Evolutionary conservation across 2,113 vertebrate species (phyloP), one percentile per base, ranked within the genome.

Genomic region (Rattus rattus): DNA sequence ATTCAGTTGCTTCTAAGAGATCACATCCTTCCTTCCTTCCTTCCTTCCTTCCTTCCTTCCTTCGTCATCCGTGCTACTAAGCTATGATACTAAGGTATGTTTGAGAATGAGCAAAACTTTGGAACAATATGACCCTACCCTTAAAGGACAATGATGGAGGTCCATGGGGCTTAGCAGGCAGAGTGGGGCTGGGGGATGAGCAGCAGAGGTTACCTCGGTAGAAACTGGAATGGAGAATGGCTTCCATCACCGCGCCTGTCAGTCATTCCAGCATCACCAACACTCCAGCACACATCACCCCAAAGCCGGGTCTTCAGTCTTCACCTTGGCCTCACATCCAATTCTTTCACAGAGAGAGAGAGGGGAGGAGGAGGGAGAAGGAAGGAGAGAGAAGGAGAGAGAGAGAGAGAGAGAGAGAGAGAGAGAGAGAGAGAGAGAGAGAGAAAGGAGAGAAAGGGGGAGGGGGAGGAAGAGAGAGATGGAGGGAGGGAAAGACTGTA

Each of bases 1-100:
- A 86, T 67, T n/a, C 33, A 72, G 12, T 77, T 56, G 85, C 30
- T 84, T 75, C 91, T 43, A 87, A 92, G 80, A 92, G 36, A 79
- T 22, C 19, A 36, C 72, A 13, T 33, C 36, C 30, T 33, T 8
- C 73, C 73, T 75, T 76, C 84, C 67, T 30, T 72, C 75, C 67
- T n/a, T 61, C 39, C 2, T 65, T 26, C 30, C 0, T 28, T 26
- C n/a, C 2, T 11, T 28, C 30, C 0, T 36, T 63, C 47, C 1
- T 19, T 65, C 52, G 17, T 43, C 22, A 33, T 28, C 49, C 63
- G 43, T 13, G 33, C 56, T 7, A 9, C 19, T 13, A 47, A 19
- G 47, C 36, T 30, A 61, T 28, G 28, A 54, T 72, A 19, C 3
- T 1, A 17, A 67, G n/a, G 72, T 24, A 22, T 61, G 43, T n/a